Base-by-base conservation (phyloP, 2,888 invertebrate species). In the Dusona sp. region DNA sequence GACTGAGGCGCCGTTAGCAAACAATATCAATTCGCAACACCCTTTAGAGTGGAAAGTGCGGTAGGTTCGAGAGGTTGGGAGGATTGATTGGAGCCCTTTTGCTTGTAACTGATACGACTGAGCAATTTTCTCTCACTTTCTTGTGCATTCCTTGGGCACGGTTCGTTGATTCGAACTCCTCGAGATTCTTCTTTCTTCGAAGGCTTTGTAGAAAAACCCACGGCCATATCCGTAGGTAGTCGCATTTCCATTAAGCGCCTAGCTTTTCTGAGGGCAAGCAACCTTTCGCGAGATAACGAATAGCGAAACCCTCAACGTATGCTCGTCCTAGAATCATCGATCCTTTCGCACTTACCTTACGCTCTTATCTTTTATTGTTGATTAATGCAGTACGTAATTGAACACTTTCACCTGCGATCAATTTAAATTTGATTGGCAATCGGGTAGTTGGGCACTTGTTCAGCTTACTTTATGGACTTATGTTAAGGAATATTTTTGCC, bases 41-140 rank as follows among this genome's bases (percentile, higher is more conserved):
- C 75, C 72, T n/a, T 38, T 29, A 29, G 74, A 81, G 77, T 68
- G 72, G 57, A 33, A 65, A 65, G 75, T 42, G 65, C 19, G 72
- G 36, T 51, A 42, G 77, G 72, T 68, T 64, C 29, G 65, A 67
- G 70, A 22, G 54, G 22, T 42, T 51, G 19, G 4, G 38, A 70
- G 75, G 83, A 65, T 86, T 88, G 88, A 88, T 88, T 88, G 87
- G 84, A 83, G 83, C 79, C 82, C 86, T 72, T 86, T 81, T 85
- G 68, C 29, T 81, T 75, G 87, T 88, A 85, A 88, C 80, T 81
- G 85, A 88, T 88, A 79, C 87, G 74, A 54, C 68, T 65, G 13
- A 61, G 13, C 65, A 61, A 54, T 85, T 79, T 79, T 61, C 38
- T 68, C 36, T 77, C 33, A 38, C 65, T 48, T 80, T 42, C 68